Conservation (phyloP, 1,140 invertebrate species). For the Drosophila simulans region DNA sequence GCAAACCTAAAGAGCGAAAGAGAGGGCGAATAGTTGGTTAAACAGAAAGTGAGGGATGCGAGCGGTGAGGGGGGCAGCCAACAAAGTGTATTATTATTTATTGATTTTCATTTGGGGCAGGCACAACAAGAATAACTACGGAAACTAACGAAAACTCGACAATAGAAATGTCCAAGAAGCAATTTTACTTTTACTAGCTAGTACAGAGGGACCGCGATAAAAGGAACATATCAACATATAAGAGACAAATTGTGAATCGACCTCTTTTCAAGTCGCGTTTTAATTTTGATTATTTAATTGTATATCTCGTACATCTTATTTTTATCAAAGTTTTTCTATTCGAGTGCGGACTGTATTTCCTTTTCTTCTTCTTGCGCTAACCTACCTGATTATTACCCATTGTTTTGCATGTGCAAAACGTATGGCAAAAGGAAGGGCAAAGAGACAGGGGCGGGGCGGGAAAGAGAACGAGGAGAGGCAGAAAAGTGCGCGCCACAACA, state of each 20-base stretch:
- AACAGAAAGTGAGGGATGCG: neutral
- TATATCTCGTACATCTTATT: neutral
- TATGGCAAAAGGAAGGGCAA: slow-evolving; percentile 23
- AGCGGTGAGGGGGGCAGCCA: slow-evolving; percentile 27
- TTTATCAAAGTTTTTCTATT: neutral
- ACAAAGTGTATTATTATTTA: slow-evolving; percentile 79
- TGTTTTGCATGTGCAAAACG: slow-evolving; percentile 46
- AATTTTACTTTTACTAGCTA: slow-evolving; percentile 52
- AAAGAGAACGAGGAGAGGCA: neutral
- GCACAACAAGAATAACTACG: slow-evolving; percentile 18
- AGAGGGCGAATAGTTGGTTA: neutral
- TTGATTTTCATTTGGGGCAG: slow-evolving; percentile 65
- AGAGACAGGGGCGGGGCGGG: neutral
- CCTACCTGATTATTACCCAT: slow-evolving; percentile 32
- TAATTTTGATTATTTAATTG: too few species aligned
- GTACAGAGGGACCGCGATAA: neutral
- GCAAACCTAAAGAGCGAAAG: slow-evolving; percentile 15
- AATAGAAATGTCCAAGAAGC: slow-evolving; percentile 26
- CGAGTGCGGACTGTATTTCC: slow-evolving; percentile 1
- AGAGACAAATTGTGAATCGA: too few species aligned
- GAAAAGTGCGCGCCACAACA: slow-evolving; percentile 40
- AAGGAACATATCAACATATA: too few species aligned
- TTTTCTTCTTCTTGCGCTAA: slow-evolving; percentile 1
- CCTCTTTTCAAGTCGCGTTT: too few species aligned
- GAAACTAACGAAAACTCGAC: slow-evolving; percentile 33